phyloP scores from a whole-genome alignment of 2,888 invertebrate genomes.

The Cheilosia scutellata region DNA sequence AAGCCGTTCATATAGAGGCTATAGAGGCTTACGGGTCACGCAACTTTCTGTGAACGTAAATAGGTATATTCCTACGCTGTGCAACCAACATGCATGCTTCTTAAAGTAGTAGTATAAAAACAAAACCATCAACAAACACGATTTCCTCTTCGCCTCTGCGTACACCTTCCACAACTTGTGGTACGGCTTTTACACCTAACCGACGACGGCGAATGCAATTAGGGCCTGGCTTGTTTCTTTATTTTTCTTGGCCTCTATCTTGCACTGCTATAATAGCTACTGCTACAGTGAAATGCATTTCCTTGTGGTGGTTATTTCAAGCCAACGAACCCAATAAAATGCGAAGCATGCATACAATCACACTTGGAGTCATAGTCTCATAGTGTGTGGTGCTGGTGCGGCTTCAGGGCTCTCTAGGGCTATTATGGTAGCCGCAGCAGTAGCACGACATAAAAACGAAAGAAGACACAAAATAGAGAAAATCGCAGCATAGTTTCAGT shows the following conservation, averaged over 20 bases:
- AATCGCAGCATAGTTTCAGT: background rate
- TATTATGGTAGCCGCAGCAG: background rate
- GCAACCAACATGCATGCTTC: conserved; percentile 43
- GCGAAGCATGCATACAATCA: conserved; percentile 11
- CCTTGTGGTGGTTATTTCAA: conserved; percentile 35
- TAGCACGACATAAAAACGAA: background rate
- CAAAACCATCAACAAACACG: conserved; percentile 61
- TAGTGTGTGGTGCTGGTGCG: background rate
- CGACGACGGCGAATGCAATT: conserved; percentile 49
- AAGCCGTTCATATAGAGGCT: conserved; percentile 45
- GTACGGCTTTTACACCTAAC: background rate
- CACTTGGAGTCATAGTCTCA: background rate
- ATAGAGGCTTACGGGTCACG: conserved; percentile 70
- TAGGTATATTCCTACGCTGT: background rate
- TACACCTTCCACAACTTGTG: conserved; percentile 6
- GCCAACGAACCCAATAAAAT: conserved; percentile 12
- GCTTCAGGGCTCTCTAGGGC: conserved; percentile 20
- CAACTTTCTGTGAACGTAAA: conserved; percentile 44
- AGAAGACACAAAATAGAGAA: background rate
- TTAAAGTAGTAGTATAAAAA: conserved; percentile 43
- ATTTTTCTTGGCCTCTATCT: conserved; percentile 35
- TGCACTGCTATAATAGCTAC: background rate
- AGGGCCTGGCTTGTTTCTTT: conserved; percentile 60
- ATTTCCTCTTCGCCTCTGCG: conserved; percentile 29
- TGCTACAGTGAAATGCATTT: conserved; percentile 52